phyloP scores from a whole-genome alignment of 2,797 vertebrate genomes.

The Crossoptilon crossoptilon region DNA sequence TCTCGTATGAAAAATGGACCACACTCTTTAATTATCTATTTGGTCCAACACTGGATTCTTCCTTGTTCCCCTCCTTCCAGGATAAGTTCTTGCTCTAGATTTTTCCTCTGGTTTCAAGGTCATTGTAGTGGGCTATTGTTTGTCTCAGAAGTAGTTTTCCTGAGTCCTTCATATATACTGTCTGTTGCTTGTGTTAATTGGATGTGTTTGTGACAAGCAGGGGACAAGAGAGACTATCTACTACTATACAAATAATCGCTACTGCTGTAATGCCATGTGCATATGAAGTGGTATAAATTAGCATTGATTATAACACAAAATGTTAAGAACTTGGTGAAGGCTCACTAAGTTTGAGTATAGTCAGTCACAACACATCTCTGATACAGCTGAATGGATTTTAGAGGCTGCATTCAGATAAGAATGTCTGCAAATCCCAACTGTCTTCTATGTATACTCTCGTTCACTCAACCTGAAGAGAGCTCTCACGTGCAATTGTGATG shows the following conservation, averaged over 20 bases:
- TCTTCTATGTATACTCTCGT: neutral
- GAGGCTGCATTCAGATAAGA: conserved; percentile 4
- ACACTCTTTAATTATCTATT: neutral
- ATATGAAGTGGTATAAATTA: conserved; percentile 36
- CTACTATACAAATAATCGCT: neutral
- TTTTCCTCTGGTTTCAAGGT: neutral
- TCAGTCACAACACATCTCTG: conserved; percentile 3
- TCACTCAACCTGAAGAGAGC: neutral
- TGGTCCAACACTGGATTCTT: neutral
- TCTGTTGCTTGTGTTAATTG: conserved; percentile 3
- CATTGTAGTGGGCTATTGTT: neutral
- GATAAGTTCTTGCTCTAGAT: neutral
- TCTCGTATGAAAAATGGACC: neutral
- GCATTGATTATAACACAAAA: conserved; percentile 21
- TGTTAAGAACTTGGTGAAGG: conserved; percentile 15
- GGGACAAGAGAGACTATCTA: neutral
- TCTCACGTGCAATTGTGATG: neutral
- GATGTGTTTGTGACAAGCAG: neutral
- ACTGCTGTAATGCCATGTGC: conserved; percentile 21
- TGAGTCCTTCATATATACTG: neutral
- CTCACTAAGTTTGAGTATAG: neutral
- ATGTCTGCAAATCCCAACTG: neutral
- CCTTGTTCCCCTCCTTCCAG: neutral
- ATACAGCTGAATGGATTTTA: conserved; percentile 24
- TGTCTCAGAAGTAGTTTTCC: neutral